Conservation (phyloP, 1,140 invertebrate species). For the Drosophila erecta region DNA sequence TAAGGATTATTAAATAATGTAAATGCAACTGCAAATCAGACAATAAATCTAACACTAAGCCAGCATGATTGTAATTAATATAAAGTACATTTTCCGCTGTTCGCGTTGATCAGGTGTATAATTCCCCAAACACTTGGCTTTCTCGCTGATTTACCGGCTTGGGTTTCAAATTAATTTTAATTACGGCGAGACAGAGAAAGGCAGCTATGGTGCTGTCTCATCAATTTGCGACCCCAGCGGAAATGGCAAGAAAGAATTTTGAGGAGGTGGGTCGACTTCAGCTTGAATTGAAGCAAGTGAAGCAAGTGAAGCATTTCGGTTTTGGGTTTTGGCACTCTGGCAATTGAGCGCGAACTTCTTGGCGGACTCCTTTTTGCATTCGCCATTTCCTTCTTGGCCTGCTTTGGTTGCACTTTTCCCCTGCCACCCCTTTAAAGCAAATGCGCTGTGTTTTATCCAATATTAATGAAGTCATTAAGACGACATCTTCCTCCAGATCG, state of each 20-base stretch:
- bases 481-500: constrained; percentile 76
- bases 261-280: constrained; percentile 23
- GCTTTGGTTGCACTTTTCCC: constrained; percentile 33
- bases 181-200: constrained; percentile 37
- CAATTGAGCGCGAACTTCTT: constrained; percentile 61
- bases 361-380: constrained; percentile 21
- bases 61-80: constrained; percentile 40
- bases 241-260: constrained; percentile 40
- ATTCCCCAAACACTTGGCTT: constrained; percentile 32
- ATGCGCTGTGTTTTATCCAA: constrained; percentile 78
- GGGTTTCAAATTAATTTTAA: constrained; percentile 73
- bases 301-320: constrained; percentile 63
- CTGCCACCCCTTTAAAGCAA: constrained; percentile 8
- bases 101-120: constrained; percentile 29
- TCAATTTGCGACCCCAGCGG: constrained; percentile 57
- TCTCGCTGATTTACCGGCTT: constrained; percentile 58
- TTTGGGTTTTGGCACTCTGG: constrained; percentile 17
- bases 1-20: background rate
- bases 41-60: constrained; percentile 9
- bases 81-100: constrained; percentile 13
- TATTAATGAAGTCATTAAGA: constrained; percentile 83
- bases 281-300: constrained; percentile 35
- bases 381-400: constrained; percentile 35
- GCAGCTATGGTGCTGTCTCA: constrained; percentile 38
- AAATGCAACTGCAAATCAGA: background rate